Evolutionary conservation across 2,888 invertebrate genomes (phyloP), one percentile per base, ranked within the genome.

Genomic region (Diarsia mendica): DNA sequence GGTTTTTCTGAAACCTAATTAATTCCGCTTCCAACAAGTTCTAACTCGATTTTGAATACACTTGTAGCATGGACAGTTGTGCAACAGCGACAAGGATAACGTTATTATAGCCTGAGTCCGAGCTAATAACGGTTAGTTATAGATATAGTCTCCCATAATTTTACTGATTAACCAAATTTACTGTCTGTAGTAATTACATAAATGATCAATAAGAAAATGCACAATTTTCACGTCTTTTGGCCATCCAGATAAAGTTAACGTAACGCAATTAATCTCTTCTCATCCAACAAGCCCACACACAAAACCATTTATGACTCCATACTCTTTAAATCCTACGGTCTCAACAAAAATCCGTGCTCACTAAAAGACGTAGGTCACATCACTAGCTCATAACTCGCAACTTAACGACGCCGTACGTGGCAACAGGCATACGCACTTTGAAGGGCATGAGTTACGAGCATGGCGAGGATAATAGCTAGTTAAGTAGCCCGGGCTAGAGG

Each of bases 341-440:
- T 75, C 77, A 15, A 69, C 63, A 53, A 60, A 72, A 73, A 66
- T 65, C 74, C 46, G 64, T 51, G 71, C 10, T 20, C 39, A 23
- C 60, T 61, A 77, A 72, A 72, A 81, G 39, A 53, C 49, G 60
- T 28, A 6, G 8, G 67, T 73, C 0, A 70, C 82, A 76, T 64
- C 83, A 73, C 82, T 83, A 68, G 73, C 67, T 68, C 84, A 87
- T 88, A 86, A 85, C 82, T 86, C 78, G 77, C 75, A 77, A 86
- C 83, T 87, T 87, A 89, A 87, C 83, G 86, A 76, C 79, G 71
- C 48, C 49, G 82, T 86, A 83, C 86, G 84, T 83, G 85, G 77
- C 82, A 85, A 90, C 90, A 90, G 85, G 90, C 87, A 83, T 88
- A 89, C 89, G 90, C 90, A 90, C 90, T 90, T 88, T 82, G 89